phyloP scores from a whole-genome alignment of 2,113 vertebrate genomes.

The Shinisaurus crocodilurus region DNA sequence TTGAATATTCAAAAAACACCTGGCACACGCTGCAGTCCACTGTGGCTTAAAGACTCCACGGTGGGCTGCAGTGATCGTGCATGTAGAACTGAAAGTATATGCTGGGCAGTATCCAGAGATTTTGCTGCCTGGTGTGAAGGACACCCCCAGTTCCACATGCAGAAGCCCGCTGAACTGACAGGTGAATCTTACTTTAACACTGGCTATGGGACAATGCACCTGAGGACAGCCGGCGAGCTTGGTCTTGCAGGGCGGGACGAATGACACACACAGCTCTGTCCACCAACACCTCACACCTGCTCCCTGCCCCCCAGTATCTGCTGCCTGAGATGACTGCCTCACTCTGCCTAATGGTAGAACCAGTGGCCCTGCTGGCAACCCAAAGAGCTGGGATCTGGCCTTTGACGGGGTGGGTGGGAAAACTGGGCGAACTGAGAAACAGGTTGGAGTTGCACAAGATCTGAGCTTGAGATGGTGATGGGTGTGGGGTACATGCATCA shows the following conservation, averaged over 20 bases:
- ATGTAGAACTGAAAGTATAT: conserved; percentile 5
- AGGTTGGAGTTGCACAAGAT: not conserved
- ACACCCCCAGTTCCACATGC: not conserved
- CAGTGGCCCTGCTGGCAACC: not conserved
- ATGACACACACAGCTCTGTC: no score
- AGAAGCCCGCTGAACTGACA: not conserved
- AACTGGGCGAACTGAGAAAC: not conserved
- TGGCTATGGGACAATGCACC: not conserved
- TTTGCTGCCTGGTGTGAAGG: not conserved
- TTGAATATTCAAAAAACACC: no score
- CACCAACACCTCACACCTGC: no score
- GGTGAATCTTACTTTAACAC: not conserved
- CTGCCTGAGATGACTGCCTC: no score
- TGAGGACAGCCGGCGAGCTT: no score
- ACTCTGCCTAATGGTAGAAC: no score
- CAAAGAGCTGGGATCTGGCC: not conserved
- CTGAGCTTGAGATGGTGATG: not conserved
- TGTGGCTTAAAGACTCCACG: no score
- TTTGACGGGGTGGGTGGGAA: not conserved
- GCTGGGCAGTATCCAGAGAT: not conserved
- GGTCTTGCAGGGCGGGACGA: no score
- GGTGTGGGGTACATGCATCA: not conserved
- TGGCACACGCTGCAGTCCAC: no score
- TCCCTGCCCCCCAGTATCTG: no score
- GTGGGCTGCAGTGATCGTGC: no score